Evolutionary conservation across 2,113 vertebrate species (phyloP).

Genomic region (Hoplias malabaricus): DNA sequence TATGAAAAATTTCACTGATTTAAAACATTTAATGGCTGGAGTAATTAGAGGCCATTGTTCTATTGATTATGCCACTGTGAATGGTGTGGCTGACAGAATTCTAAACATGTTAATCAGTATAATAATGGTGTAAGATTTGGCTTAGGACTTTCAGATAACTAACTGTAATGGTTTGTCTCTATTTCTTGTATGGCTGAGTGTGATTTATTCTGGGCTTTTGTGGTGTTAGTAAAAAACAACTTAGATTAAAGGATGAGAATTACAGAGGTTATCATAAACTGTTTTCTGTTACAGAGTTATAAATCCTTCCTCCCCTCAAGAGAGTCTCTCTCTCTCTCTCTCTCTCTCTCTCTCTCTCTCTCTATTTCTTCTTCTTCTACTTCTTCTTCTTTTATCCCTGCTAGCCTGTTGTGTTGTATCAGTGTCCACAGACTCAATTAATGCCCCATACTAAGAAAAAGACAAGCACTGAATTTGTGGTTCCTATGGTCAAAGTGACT

Average conservation of each 20-base stretch:
- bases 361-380: constrained; percentile 33
- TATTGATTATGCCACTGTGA: not conserved
- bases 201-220: constrained; percentile 34
- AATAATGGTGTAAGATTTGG: not conserved
- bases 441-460: constrained; percentile 13
- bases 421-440: constrained; percentile 21
- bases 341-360: not conserved
- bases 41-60: not conserved
- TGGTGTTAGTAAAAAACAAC: constrained; percentile 33
- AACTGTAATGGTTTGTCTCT: not conserved
- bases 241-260: constrained; percentile 38
- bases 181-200: not conserved
- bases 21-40: not conserved
- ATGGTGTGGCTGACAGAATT: not conserved
- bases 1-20: not conserved
- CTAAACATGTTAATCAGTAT: not conserved
- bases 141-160: not conserved
- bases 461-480: not conserved
- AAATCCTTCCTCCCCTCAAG: constrained; percentile 32
- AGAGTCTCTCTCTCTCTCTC: not conserved
- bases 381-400: not conserved
- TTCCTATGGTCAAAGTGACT: not conserved
- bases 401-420: not conserved
- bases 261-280: constrained; percentile 36
- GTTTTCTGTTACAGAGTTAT: constrained; percentile 21